Evolutionary conservation across 2,113 vertebrate species (phyloP), one percentile per base, ranked within the genome.

Genomic region (Rostratula benghalensis): DNA sequence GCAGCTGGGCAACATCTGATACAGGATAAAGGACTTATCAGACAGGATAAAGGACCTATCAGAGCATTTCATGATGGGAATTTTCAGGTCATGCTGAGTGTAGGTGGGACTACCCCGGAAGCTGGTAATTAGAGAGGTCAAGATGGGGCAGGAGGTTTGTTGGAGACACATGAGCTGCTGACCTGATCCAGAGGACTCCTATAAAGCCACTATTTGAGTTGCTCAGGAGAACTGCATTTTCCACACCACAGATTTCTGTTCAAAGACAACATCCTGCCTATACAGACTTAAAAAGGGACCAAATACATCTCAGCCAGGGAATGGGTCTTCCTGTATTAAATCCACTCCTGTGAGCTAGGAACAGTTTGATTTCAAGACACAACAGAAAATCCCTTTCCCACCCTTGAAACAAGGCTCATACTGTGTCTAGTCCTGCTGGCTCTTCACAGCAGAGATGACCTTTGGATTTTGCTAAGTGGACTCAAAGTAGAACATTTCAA

Each of bases 381-480:
- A 64, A 60, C 24, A 95, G 83, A 93, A 95, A 90, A 81, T 78
- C 68, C 80, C 68, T 86, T 81, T 86, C 22, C 43, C 22, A 28
- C 8, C 27, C 81, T 74, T 14, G 25, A 90, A 95, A 82, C 17
- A 83, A 60, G 56, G 56, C 27, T 87, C 56, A 78, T 15, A 20
- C 39, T 67, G 21, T 70, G 67, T 56, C 73, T 67, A 60, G 68
- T 57, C 63, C 75, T 54, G 23, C 76, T 89, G 93, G 87, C 93
- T 95, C 69, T 91, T 43, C 74, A 71, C 30, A 94, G 81, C 48
- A 79, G 35, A 87, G 80, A 64, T 91, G 95, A 95, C 93, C 87
- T 96, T 95, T 95, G 48, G 61, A 70, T 89, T 89, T 75, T 87
- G 71, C 39, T 81, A 92, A 92, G 56, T n/a, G 51, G 61, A 90